Conservation (phyloP, 2,113 vertebrate species). For the Nothobranchius kuhntae region DNA sequence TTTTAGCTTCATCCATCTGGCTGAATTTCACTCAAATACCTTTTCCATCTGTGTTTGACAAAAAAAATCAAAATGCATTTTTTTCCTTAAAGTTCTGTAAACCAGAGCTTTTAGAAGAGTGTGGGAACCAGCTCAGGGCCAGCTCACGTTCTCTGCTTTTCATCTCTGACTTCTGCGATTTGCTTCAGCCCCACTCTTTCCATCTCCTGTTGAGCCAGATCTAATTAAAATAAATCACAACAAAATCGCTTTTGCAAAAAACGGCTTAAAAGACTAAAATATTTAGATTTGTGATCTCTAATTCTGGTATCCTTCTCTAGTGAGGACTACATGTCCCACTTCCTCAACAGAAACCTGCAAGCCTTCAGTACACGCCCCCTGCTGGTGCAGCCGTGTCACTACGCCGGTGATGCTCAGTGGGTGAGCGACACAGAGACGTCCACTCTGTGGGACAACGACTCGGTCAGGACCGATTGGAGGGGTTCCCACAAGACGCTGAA, state of each 20-base stretch:
- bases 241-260: not conserved
- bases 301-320: constrained; percentile 70
- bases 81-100: constrained; percentile 26
- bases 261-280: not conserved
- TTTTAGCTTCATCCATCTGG: no score
- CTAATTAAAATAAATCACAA: not conserved
- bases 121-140: constrained; percentile 57
- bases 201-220: constrained; percentile 11
- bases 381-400: constrained; percentile 91
- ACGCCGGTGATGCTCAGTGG: constrained; percentile 89
- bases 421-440: constrained; percentile 97
- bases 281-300: not conserved
- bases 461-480: constrained; percentile 85
- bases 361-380: constrained; percentile 88
- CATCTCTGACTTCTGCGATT: constrained; percentile 1
- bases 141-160: constrained; percentile 27
- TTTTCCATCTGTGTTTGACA: constrained; percentile 7
- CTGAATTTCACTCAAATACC: no score
- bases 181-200: constrained; percentile 33
- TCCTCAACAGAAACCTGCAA: constrained; percentile 84
- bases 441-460: constrained; percentile 92
- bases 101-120: constrained; percentile 52
- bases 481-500: constrained; percentile 91
- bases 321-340: constrained; percentile 89
- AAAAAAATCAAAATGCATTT: constrained; percentile 34